A percentile compares a stretch with the other conserved stretches of the same genome.
Evolutionary conservation across 2,113 vertebrate species (phyloP).

Genomic region (Lipophrys pholis): DNA sequence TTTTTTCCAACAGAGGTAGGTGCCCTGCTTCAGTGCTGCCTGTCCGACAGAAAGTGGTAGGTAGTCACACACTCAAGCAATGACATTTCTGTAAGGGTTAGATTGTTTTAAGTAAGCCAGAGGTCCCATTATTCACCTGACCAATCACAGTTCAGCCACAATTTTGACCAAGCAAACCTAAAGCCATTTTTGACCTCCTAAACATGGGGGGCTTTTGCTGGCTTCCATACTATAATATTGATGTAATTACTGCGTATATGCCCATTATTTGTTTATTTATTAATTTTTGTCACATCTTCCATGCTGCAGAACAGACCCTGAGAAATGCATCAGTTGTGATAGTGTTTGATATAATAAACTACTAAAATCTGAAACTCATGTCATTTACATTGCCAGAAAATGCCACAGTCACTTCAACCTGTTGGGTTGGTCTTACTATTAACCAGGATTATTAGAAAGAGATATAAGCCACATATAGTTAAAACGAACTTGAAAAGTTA

Average conservation of each 20-base stretch:
- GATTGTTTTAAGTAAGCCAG: background rate
- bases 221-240: too few species aligned
- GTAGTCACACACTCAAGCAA: constrained; percentile 64
- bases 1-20: constrained; percentile 65
- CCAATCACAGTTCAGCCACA: background rate
- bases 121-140: background rate
- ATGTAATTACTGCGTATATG: too few species aligned
- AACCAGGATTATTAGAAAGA: background rate
- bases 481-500: background rate
- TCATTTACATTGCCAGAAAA: too few species aligned
- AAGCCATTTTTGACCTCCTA: background rate
- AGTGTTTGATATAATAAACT: too few species aligned
- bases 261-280: too few species aligned
- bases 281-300: too few species aligned
- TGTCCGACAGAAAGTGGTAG: constrained; percentile 65
- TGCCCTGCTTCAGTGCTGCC: constrained; percentile 73
- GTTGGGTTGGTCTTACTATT: too few species aligned
- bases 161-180: background rate
- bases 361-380: too few species aligned
- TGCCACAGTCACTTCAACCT: too few species aligned
- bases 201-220: too few species aligned
- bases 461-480: background rate
- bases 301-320: too few species aligned
- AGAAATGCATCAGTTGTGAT: too few species aligned
- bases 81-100: constrained; percentile 31